These are phyloP conservation scores for Mimumesa dahlbomi DNA, from an alignment of 2,888 invertebrate species.

Conservation along the genomic window DNA sequence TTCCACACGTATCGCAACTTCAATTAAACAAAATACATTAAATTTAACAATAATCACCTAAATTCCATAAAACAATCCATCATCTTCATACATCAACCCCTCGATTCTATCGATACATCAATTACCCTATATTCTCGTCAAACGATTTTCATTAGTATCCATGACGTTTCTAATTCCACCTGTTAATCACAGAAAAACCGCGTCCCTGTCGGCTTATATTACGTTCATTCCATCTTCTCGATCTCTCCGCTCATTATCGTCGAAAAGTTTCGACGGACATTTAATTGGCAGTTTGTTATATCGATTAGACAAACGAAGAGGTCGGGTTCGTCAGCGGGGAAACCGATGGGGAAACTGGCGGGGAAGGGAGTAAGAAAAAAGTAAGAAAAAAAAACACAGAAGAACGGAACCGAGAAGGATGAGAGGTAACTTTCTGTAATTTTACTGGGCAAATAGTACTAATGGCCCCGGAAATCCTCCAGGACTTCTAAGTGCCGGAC, in stretches of 20 bases:
- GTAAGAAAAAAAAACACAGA: background rate
- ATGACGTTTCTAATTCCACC: too few relatives aligned
- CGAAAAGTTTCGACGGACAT: conserved; percentile 30
- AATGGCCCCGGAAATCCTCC: conserved; percentile 44
- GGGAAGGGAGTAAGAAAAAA: background rate
- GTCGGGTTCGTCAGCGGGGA: conserved; percentile 1
- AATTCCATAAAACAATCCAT: conserved; percentile 36
- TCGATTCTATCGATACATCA: too few relatives aligned
- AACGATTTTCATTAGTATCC: too few relatives aligned
- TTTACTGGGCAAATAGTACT: conserved; percentile 53
- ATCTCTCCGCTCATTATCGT: conserved; percentile 39
- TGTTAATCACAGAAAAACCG: too few relatives aligned
- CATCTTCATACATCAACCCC: too few relatives aligned
- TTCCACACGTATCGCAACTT: too few relatives aligned
- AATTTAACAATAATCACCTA: too few relatives aligned
- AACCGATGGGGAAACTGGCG: background rate
- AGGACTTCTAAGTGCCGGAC: conserved; percentile 47
- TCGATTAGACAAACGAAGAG: conserved; percentile 42
- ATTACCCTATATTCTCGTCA: too few relatives aligned
- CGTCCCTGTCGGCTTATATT: conserved; percentile 41
- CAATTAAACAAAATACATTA: too few relatives aligned
- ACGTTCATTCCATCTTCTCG: too few relatives aligned
- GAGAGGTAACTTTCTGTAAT: conserved; percentile 49
- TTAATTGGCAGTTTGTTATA: conserved; percentile 46
- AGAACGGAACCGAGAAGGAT: conserved; percentile 12